These are phyloP conservation scores for Odontothrips loti DNA, from an alignment of 2,888 invertebrate species.

Conservation along the genomic window DNA sequence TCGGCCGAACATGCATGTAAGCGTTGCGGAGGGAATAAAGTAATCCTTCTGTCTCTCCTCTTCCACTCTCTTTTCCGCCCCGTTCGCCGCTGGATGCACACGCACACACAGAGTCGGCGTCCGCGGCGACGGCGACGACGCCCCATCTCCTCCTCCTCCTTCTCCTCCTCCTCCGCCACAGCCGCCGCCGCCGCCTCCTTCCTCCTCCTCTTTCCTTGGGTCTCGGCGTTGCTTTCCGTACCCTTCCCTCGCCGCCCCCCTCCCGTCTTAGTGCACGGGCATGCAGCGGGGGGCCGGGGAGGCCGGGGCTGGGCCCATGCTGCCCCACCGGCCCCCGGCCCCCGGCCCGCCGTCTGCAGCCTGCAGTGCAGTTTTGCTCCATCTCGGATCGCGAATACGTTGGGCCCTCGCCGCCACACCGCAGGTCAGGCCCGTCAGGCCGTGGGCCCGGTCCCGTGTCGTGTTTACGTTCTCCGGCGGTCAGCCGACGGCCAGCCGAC, in stretches of 20 bases:
- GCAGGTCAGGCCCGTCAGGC: not conserved
- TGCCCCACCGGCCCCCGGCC: no score
- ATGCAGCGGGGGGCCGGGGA: not conserved
- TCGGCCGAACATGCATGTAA: conserved; percentile 6
- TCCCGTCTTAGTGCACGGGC: conserved; percentile 5
- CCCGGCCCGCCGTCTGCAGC: not conserved
- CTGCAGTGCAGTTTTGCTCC: not conserved
- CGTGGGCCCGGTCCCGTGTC: no score
- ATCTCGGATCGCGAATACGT: not conserved
- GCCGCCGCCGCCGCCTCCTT: not conserved
- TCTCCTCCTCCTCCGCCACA: not conserved
- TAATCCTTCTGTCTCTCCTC: not conserved
- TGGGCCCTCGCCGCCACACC: not conserved
- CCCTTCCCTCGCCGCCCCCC: not conserved
- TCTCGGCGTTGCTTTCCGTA: not conserved
- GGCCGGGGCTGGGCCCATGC: not conserved
- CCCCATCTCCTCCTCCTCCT: not conserved
- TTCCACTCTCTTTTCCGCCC: not conserved
- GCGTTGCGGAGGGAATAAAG: conserved; percentile 17
- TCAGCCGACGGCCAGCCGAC: no score
- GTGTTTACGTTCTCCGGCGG: no score
- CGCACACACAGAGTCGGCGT: not conserved
- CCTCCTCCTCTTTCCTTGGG: not conserved
- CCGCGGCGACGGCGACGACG: not conserved
- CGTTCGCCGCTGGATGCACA: not conserved